phyloP scores from a whole-genome alignment of 2,797 vertebrate genomes.

The Leptodactylus fallax region DNA sequence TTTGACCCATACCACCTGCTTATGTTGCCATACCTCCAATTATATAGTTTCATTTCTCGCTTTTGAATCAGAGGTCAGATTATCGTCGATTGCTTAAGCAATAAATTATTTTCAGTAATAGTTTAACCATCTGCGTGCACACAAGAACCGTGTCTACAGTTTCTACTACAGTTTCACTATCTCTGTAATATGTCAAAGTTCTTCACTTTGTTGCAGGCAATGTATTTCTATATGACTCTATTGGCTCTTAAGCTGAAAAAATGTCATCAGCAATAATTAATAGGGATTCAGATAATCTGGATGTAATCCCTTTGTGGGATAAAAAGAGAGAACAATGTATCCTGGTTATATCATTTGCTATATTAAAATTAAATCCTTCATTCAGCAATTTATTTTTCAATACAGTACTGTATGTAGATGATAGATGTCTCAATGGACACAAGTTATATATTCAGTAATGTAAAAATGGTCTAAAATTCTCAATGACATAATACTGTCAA shows the following conservation, averaged over 20 bases:
- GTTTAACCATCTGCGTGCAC: too few relatives aligned
- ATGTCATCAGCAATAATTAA: constrained; percentile 31
- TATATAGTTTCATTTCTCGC: too few relatives aligned
- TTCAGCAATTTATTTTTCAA: neutral
- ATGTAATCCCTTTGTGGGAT: constrained; percentile 23
- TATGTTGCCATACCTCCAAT: too few relatives aligned
- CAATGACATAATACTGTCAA: neutral
- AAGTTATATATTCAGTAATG: neutral
- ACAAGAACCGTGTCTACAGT: too few relatives aligned
- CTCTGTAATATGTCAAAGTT: neutral
- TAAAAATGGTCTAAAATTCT: neutral
- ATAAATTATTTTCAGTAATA: too few relatives aligned
- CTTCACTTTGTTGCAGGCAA: neutral
- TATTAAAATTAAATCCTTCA: constrained; percentile 22
- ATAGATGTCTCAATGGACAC: neutral
- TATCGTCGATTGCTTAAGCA: too few relatives aligned
- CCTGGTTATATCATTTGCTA: constrained; percentile 5
- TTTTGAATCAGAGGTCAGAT: too few relatives aligned
- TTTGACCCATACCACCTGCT: too few relatives aligned
- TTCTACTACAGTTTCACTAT: too few relatives aligned
- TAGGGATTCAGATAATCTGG: constrained; percentile 12
- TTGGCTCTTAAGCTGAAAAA: constrained; percentile 2
- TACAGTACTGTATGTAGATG: neutral
- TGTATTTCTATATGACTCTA: neutral
- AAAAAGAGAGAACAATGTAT: constrained; percentile 23